Evolutionary conservation across 1,140 invertebrate genomes (phyloP), one percentile per base, ranked within the genome.

Genomic region (Harpegnathos saltator): DNA sequence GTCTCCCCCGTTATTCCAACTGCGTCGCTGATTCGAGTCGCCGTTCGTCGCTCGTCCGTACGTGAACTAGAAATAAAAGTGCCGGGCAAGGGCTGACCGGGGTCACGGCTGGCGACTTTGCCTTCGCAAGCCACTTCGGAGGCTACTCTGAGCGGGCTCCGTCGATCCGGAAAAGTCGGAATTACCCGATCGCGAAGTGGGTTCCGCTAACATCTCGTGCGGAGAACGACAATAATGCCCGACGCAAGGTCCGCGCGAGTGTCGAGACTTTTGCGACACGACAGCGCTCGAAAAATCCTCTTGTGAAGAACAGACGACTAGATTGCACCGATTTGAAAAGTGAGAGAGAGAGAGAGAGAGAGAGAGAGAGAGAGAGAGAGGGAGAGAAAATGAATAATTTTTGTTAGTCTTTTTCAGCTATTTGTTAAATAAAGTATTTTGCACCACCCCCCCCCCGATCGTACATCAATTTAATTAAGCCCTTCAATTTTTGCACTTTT

Each of bases 1-100:
- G 44, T 74, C 33, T 14, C 33, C 58, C 54, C 73, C n/a, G n/a
- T n/a, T n/a, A 11, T 33, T 71, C 33, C n/a, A 14, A 17, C 24
- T 48, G 12, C 2, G 12, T 7, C 22, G 52, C 22, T 69, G 52
- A 69, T 78, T 69, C 63, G 44, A 52, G 44, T 65, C 68, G 19
- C 29, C 48, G 22, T 68, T 9, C 9, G 38, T 68, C 17, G 52
- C 44, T 75, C 59, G 59, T 50, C 24, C 44, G 3, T 52, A 75
- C n/a, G 12, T 5, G 14, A 56, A 56, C 61, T 2, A 68, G 62
- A 24, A 12, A 38, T 33, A 38, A 66, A 54, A 50, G 58, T 7
- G 33, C 17, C 12, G 44, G 65, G 19, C 19, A 22, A 33, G 44
- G 17, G 0, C 15, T 14, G 2, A 48, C 15, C n/a, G 58, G n/a